A percentile compares a stretch with the other conserved stretches of the same genome.
phyloP scores from a whole-genome alignment of 1,140 invertebrate genomes.

The Littorina saxatilis region DNA sequence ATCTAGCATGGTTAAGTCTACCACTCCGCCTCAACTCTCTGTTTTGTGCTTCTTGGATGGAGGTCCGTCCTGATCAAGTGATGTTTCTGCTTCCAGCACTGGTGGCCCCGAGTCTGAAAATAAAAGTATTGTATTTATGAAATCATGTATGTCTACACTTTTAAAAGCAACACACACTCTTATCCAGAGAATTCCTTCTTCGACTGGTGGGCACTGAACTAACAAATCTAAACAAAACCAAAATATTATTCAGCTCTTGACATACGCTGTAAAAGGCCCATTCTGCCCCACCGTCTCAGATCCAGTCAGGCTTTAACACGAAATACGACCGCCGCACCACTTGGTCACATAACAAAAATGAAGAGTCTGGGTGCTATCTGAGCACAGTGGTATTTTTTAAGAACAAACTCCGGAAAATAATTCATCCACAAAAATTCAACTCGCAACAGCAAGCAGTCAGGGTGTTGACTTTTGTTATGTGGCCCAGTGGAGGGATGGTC shows the following conservation, averaged over 20 bases:
- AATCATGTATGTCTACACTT: neutral
- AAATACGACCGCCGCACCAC: too few species aligned
- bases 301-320: too few species aligned
- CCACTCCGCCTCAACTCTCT: slow-evolving; percentile 17
- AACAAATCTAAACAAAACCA: too few species aligned
- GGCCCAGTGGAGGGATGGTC: too few species aligned
- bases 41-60: slow-evolving; percentile 41
- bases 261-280: neutral
- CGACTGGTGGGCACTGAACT: too few species aligned
- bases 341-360: too few species aligned
- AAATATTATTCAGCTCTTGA: neutral
- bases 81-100: slow-evolving; percentile 50
- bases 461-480: too few species aligned
- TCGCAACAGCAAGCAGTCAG: too few species aligned
- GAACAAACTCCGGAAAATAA: neutral
- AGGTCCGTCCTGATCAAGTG: slow-evolving; percentile 44
- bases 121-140: slow-evolving; percentile 1
- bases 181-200: neutral
- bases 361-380: too few species aligned
- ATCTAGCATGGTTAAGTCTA: too few species aligned
- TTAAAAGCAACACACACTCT: neutral
- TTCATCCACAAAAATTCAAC: too few species aligned
- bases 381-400: neutral
- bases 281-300: too few species aligned
- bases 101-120: slow-evolving; percentile 53